These are phyloP conservation scores for Oscheius sp. DNA, from an alignment of 1,140 invertebrate genomes.

Conservation along the genomic window DNA sequence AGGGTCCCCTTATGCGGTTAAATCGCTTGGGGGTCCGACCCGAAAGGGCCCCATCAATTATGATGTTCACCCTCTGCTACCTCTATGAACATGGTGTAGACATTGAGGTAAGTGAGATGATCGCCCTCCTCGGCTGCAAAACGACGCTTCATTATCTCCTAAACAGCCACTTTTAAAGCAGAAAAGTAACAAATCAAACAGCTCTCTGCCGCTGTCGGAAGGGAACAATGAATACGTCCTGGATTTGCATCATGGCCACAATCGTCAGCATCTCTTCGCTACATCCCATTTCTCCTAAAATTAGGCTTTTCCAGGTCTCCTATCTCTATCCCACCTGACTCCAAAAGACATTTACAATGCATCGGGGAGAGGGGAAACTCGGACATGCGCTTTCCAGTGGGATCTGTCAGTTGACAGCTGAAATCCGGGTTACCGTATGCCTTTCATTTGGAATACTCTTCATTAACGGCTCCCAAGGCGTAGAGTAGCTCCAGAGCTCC, in stretches of 20 bases:
- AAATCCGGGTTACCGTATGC: background rate
- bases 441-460: conserved; percentile 58
- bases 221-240: conserved; percentile 78
- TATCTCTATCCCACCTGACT: conserved; percentile 68
- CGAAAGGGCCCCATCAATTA: too few species aligned
- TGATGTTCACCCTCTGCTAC: too few species aligned
- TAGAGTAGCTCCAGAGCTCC: conserved; percentile 77
- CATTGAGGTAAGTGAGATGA: conserved; percentile 84
- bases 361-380: conserved; percentile 86
- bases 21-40: too few species aligned
- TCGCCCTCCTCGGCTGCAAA: conserved; percentile 93
- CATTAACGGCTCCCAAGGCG: conserved; percentile 77
- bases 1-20: conserved; percentile 26
- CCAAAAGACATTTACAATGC: conserved; percentile 80
- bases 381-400: conserved; percentile 80
- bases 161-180: background rate
- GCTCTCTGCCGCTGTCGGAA: conserved; percentile 66
- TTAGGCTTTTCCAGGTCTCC: background rate
- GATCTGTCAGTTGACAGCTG: conserved; percentile 69
- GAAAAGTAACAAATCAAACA: conserved; percentile 31
- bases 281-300: conserved; percentile 72
- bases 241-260: conserved; percentile 85
- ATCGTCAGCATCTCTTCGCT: conserved; percentile 83
- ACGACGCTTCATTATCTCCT: conserved; percentile 71
- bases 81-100: conserved; percentile 76